Base-by-base conservation (phyloP, 1,140 invertebrate genomes). In the Campodea augens region DNA sequence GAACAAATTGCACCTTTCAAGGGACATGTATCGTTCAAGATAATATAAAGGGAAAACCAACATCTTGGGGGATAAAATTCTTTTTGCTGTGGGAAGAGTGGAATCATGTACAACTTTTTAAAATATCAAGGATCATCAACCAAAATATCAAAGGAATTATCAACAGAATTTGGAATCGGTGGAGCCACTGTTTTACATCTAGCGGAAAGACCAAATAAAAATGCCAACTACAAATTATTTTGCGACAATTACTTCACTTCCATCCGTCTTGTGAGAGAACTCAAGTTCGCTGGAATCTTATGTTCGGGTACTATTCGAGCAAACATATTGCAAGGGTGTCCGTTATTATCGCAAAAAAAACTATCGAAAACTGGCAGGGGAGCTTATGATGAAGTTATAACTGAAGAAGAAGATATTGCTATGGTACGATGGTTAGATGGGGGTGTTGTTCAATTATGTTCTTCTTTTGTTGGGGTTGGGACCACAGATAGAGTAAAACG, bases 401-500 rank as follows among this genome's bases (percentile, higher is more conserved):
- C 54, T 43, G 44, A 32, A 54, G 27, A 43, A 46, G 24, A 4
- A 45, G 41, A 5, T 52, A 57, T 36, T 49, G 48, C 46, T 53
- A 54, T 52, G 48, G 56, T 51, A 55, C 55, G 48, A 43, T 64
- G 32, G 55, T 56, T 36, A 62, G 61, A 41, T 63, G 58, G 62
- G 25, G 60, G 42, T 60, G 63, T 48, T 64, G 62, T 51, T 58
- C 56, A 41, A 49, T 53, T 47, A 58, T 60, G 43, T 45, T 55
- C 50, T 25, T 64, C 21, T 57, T 64, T 59, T 55, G 43, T 61
- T 52, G 61, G 62, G 24, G 58, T 54, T 41, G 58, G 57, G 41
- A 44, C 54, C 51, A 53, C 25, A 54, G 56, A 60, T 55, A 49
- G 50, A 52, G 54, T 50, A 49, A 56, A 56, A 52, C 57, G 38